phyloP scores from a whole-genome alignment of 1,140 invertebrate species.

The Macrostomum lignano region DNA sequence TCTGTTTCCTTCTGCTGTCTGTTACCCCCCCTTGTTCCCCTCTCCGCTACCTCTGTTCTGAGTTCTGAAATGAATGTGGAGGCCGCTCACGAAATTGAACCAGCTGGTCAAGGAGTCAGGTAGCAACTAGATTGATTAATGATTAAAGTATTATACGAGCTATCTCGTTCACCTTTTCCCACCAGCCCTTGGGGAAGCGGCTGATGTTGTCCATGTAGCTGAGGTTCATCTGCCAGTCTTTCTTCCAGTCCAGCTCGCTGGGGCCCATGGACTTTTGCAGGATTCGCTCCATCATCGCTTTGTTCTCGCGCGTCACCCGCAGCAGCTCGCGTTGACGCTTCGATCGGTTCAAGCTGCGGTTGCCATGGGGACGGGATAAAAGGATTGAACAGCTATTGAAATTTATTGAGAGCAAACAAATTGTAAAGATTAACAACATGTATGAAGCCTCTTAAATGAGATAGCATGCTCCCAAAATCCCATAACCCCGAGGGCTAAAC shows the following conservation, averaged over 20 bases:
- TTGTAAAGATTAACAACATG: too few relatives aligned
- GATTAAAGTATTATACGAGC: too few relatives aligned
- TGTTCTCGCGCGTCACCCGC: constrained; percentile 16
- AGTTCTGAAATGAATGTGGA: too few relatives aligned
- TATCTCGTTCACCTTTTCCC: constrained; percentile 12
- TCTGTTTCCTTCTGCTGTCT: too few relatives aligned
- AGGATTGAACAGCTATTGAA: too few relatives aligned
- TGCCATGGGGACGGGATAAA: too few relatives aligned
- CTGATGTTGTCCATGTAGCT: constrained; percentile 25
- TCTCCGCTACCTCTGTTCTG: too few relatives aligned
- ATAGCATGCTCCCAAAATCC: too few relatives aligned
- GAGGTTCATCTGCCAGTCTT: constrained; percentile 14
- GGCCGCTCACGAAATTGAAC: not conserved
- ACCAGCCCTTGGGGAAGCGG: constrained; percentile 23
- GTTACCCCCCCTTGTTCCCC: too few relatives aligned
- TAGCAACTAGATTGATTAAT: not conserved
- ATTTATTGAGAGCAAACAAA: too few relatives aligned
- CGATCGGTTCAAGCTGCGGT: constrained; percentile 13
- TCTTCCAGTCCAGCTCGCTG: constrained; percentile 10
- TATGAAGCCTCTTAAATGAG: too few relatives aligned
- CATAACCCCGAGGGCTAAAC: too few relatives aligned
- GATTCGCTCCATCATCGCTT: constrained; percentile 15
- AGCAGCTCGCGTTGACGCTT: constrained; percentile 15
- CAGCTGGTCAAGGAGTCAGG: not conserved
- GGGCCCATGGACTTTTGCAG: constrained; percentile 11